phyloP scores from a whole-genome alignment of 2,797 vertebrate genomes.

The Echeneis naucrates region DNA sequence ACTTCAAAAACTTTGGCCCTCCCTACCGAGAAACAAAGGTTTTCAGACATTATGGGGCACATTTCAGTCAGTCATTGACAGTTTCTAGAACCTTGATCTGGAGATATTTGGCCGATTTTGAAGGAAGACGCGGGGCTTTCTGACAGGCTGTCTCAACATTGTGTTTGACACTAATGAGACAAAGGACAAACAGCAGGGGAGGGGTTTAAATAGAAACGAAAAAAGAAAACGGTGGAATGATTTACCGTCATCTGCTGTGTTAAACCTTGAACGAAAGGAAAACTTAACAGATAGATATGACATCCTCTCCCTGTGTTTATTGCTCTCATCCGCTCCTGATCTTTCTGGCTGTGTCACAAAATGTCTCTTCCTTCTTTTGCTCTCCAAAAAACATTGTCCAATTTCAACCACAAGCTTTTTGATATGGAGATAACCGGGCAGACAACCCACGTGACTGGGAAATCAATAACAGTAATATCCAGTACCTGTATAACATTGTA shows the following conservation, averaged over 20 bases:
- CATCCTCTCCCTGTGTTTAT: neutral
- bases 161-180: slow-evolving; percentile 58
- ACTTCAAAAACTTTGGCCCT: neutral
- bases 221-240: slow-evolving; percentile 24
- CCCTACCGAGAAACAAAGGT: too few relatives aligned
- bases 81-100: slow-evolving; percentile 9
- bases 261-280: slow-evolving; percentile 8
- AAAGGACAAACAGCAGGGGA: slow-evolving; percentile 52
- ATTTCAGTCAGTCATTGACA: neutral
- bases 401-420: neutral
- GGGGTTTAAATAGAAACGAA: neutral
- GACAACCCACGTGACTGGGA: neutral
- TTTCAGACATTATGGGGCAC: neutral
- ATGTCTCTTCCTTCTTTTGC: neutral
- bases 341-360: neutral
- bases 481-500: too few relatives aligned
- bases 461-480: neutral
- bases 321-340: neutral
- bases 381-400: neutral
- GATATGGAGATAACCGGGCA: neutral
- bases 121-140: slow-evolving; percentile 43
- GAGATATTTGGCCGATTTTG: slow-evolving; percentile 8
- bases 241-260: slow-evolving; percentile 32
- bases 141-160: slow-evolving; percentile 63
- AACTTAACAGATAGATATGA: slow-evolving; percentile 26